Evolutionary conservation across 2,797 vertebrate genomes (phyloP).

Genomic region (Danio tinwini): DNA sequence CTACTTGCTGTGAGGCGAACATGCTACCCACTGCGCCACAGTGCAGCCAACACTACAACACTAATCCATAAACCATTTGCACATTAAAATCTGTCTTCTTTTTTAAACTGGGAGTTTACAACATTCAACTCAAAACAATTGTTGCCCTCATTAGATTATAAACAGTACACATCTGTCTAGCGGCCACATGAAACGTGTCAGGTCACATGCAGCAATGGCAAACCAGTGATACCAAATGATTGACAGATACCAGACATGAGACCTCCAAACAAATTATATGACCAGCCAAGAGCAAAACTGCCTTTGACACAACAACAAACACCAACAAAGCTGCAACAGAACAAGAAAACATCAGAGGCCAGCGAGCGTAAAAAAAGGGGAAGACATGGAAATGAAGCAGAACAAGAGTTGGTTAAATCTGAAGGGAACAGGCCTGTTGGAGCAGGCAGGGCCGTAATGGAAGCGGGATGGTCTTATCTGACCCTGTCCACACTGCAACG

Average conservation of each 20-base stretch:
- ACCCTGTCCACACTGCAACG: conserved; percentile 82
- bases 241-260: conserved; percentile 60
- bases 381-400: conserved; percentile 33
- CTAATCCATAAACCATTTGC: conserved; percentile 15
- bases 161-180: conserved; percentile 66
- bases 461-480: conserved; percentile 90
- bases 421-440: conserved; percentile 64
- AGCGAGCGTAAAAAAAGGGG: not conserved
- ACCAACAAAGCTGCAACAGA: conserved; percentile 46
- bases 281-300: conserved; percentile 22
- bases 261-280: not conserved
- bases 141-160: not conserved
- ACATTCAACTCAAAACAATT: not conserved
- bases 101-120: not conserved
- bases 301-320: conserved; percentile 3
- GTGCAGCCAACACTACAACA: not conserved
- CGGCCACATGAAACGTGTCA: conserved; percentile 63
- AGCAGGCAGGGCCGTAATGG: conserved; percentile 70
- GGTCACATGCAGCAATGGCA: conserved; percentile 62
- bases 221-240: conserved; percentile 67
- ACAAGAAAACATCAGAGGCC: not conserved
- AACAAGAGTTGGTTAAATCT: conserved; percentile 75
- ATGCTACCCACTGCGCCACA: too few relatives aligned
- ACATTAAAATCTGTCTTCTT: not conserved
- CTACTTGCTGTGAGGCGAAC: too few relatives aligned